Conservation (phyloP, 2,888 invertebrate species). For the Antheraea assamensis region DNA sequence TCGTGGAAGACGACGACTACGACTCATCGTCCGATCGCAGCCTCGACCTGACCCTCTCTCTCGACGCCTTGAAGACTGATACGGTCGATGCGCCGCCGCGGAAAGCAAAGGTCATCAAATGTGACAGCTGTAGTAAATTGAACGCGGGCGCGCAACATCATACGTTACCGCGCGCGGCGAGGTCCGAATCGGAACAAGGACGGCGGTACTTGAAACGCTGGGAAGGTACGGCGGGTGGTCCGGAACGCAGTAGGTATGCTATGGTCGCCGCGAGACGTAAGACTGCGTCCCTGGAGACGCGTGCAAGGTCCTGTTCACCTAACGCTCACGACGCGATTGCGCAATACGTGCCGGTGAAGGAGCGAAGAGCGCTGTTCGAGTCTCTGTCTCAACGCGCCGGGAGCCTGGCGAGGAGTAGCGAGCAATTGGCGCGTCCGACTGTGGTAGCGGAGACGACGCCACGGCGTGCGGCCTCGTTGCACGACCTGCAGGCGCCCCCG, state of each 20-base stretch:
- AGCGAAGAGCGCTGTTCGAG: conserved; percentile 87
- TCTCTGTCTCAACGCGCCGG: conserved; percentile 84
- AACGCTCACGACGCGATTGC: conserved; percentile 76
- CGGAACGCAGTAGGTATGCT: conserved; percentile 66
- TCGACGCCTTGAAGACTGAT: conserved; percentile 76
- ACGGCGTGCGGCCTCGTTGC: conserved; percentile 85
- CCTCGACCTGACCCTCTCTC: conserved; percentile 77
- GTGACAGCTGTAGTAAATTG: conserved; percentile 75
- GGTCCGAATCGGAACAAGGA: conserved; percentile 69
- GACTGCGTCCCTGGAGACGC: conserved; percentile 66
- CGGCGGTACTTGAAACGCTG: conserved; percentile 74
- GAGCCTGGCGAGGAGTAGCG: conserved; percentile 84
- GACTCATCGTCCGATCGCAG: conserved; percentile 82
- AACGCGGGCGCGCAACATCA: conserved; percentile 61
- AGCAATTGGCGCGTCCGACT: conserved; percentile 76
- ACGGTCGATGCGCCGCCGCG: conserved; percentile 69
- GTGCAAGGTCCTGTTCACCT: conserved; percentile 77
- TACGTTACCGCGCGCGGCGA: conserved; percentile 72
- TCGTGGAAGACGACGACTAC: conserved; percentile 80
- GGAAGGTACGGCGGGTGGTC: conserved; percentile 71
- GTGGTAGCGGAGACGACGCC: conserved; percentile 68
- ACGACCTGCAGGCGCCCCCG: conserved; percentile 82
- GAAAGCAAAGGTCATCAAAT: conserved; percentile 73
- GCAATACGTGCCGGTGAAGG: conserved; percentile 86
- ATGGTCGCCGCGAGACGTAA: conserved; percentile 73